Evolutionary conservation across 2,888 invertebrate genomes (phyloP), one percentile per base, ranked within the genome.

Genomic region (Cabera pusaria): DNA sequence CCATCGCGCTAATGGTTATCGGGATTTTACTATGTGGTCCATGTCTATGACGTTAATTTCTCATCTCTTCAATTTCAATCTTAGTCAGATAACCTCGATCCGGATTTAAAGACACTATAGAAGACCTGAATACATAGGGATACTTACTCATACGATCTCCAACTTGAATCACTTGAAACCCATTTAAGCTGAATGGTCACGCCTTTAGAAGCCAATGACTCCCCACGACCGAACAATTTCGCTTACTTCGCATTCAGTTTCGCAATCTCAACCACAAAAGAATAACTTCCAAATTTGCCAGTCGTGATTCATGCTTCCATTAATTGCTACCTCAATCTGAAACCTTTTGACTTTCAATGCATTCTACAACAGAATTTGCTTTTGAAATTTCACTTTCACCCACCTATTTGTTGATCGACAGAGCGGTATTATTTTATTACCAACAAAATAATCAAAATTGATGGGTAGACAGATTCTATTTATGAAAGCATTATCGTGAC

Each of bases 321-420:
- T 85, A 86, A 84, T 81, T 82, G 20, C 66, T 65, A 61, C 49
- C 63, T 71, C 72, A 64, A 65, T 68, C 60, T 55, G 59, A 59
- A 66, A 63, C 70, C 69, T 70, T 71, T 71, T 36, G 44, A 40
- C 41, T 48, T 35, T 24, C 64, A 59, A 65, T 54, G 65, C 55
- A 59, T 77, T 73, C 65, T 75, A 74, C 73, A 77, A 76, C 69
- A 69, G 64, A 64, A 59, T 52, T 38, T 28, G 17, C 62, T 76
- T 76, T 77, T 76, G 73, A 79, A 79, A 78, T 74, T 72, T 72
- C 62, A 80, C 86, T 85, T 86, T 86, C 86, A 79, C 86, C n/a
- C n/a, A n/a, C n/a, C 66, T 69, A 69, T 75, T 79, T 72, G 65
- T 67, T 64, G 65, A 67, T 64, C 56, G 64, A 41, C 46, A 56